phyloP scores from a whole-genome alignment of 2,113 vertebrate species.

The Gopherus flavomarginatus region DNA sequence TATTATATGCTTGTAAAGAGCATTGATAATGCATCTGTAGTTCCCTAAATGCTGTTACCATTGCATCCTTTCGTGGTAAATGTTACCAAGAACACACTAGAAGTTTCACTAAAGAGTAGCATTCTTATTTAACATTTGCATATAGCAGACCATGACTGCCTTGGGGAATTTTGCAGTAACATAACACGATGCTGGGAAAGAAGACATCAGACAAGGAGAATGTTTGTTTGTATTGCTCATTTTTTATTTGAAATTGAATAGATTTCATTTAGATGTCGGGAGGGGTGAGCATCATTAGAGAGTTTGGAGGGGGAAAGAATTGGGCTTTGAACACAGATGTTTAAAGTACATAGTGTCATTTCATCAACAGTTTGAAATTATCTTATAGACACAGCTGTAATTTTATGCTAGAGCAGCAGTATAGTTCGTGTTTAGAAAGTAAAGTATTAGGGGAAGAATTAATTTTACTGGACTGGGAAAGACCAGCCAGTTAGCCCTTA shows the following conservation, averaged over 20 bases:
- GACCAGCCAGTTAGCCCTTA: neutral
- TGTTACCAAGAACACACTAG: slow-evolving; percentile 41
- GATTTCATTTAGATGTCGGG: neutral
- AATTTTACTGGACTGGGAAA: neutral
- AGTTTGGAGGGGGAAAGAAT: neutral
- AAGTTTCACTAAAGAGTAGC: neutral
- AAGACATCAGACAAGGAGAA: neutral
- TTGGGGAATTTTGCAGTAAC: neutral
- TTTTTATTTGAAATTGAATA: neutral
- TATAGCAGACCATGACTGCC: neutral
- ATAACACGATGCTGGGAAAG: neutral
- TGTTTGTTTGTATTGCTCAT: neutral
- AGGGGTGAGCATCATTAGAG: neutral
- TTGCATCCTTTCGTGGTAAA: slow-evolving; percentile 56
- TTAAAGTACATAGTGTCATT: neutral
- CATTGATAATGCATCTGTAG: neutral
- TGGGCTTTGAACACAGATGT: neutral
- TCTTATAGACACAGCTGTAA: neutral
- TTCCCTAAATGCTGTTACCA: neutral
- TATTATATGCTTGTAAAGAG: neutral
- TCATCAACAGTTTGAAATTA: neutral
- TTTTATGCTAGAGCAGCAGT: neutral
- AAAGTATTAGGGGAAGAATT: neutral
- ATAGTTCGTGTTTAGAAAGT: neutral
- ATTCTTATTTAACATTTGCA: neutral